Percentiles rank a stretch among this genome's conserved stretches.
Evolutionary conservation across 2,797 vertebrate genomes (phyloP).

Genomic region (Calcarius lapponicus): DNA sequence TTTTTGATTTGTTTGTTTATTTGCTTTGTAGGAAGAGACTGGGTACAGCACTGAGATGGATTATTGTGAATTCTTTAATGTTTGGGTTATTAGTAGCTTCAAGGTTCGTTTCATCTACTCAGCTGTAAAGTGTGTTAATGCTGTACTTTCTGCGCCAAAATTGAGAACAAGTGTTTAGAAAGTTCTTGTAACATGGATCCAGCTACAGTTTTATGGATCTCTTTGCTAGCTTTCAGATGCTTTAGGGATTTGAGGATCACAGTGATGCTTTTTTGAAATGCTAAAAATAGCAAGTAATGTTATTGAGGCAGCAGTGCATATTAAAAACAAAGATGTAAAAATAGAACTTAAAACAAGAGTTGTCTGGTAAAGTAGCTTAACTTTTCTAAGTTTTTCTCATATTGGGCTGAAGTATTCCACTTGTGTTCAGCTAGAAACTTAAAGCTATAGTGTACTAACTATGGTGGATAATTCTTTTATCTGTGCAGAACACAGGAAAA

Average conservation of each 20-base stretch:
- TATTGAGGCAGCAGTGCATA: background rate
- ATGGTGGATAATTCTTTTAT: background rate
- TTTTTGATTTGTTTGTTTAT: background rate
- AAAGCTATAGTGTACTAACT: background rate
- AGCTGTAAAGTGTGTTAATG: background rate
- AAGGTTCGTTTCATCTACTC: background rate
- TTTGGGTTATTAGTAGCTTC: background rate
- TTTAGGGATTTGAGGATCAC: background rate
- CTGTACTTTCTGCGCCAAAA: background rate
- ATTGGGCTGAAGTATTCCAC: background rate
- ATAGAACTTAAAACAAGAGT: background rate
- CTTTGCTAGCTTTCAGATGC: background rate
- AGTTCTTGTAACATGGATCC: background rate
- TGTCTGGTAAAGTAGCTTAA: background rate
- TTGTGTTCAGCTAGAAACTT: background rate
- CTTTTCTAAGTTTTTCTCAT: background rate
- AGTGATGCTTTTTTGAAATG: background rate
- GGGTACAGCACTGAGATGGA: background rate
- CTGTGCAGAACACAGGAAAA: background rate
- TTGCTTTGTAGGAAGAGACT: background rate
- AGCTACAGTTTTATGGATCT: background rate
- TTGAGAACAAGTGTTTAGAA: background rate
- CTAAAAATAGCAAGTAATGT: background rate
- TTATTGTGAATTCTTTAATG: background rate
- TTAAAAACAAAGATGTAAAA: constrained; percentile 11